Evolutionary conservation across 2,888 invertebrate genomes (phyloP), one percentile per base, ranked within the genome.

Genomic region (Parnassius mnemosyne): DNA sequence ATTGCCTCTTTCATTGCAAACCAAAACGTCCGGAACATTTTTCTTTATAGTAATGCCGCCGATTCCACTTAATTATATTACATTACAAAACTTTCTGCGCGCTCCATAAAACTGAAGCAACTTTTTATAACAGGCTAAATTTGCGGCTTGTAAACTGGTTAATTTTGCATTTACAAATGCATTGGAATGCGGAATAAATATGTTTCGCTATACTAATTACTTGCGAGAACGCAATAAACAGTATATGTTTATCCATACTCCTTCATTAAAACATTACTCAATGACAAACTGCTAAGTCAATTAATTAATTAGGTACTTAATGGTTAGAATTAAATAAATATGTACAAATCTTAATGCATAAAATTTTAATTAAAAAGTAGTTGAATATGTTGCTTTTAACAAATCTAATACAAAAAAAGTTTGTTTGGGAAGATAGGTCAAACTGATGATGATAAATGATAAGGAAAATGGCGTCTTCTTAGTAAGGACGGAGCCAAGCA

Each of bases 1-100:
- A 77, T 79, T 75, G 79, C 77, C 74, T 77, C 68, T 65, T 70
- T 66, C 67, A 63, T 66, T 69, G 66, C 65, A 69, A 70, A 64
- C 61, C 58, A 65, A 60, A 66, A 65, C 56, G 66, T 67, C 65
- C 68, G 68, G 63, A 57, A 65, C 58, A 52, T 53, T 34, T 61
- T 10, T 52, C 51, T 34, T 46, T 56, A 10, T 12, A 34, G 34
- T 7, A 34, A 34, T 34, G 34, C 34, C 34, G 5, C 34, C 34
- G 34, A 34, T 10, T 52, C 34, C n/a, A 43, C 52, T n/a, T 43
- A 60, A 49, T 50, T 50, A 60, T 12, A 25, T 13, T 50, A 20
- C 42, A 51, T 55, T 44, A 13, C n/a, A 13, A 54, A 16, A 51
- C 12, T 34, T 47, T 44, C 56, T 53, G 44, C n/a, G 49, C 11